Evolutionary conservation across 1,140 invertebrate genomes (phyloP).

Genomic region (Homarus americanus): DNA sequence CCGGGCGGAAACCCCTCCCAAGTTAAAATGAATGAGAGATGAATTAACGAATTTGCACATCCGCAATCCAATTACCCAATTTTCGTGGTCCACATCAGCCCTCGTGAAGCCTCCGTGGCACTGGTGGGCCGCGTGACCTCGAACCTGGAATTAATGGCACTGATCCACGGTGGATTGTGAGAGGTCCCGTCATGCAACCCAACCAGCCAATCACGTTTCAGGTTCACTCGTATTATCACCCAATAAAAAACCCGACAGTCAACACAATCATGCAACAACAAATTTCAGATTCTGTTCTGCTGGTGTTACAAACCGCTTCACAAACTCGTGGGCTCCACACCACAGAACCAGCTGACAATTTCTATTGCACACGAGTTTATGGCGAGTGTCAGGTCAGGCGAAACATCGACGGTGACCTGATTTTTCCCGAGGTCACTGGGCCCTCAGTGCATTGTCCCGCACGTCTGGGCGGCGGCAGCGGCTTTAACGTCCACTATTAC

Average conservation of each 20-base stretch:
- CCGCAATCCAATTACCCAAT: neutral
- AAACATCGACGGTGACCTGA: neutral
- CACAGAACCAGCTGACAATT: too few relatives aligned
- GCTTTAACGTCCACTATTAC: conserved; percentile 8
- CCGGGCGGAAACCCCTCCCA: neutral
- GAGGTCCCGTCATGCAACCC: neutral
- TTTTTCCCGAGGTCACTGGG: neutral
- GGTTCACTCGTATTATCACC: neutral
- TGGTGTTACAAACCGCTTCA: too few relatives aligned
- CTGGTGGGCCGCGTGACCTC: neutral
- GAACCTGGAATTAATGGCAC: neutral
- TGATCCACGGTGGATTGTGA: neutral
- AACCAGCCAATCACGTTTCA: neutral
- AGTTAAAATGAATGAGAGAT: neutral
- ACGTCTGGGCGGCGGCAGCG: neutral
- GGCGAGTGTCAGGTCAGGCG: neutral
- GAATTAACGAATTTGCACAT: neutral
- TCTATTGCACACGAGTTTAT: too few relatives aligned
- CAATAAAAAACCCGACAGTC: too few relatives aligned
- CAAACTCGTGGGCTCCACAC: too few relatives aligned
- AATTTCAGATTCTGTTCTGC: too few relatives aligned
- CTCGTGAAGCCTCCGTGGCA: neutral
- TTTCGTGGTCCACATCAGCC: neutral
- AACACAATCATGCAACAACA: too few relatives aligned
- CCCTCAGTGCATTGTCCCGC: neutral